Evolutionary conservation across 2,113 vertebrate species (phyloP).

Genomic region (Myotis yumanensis): DNA sequence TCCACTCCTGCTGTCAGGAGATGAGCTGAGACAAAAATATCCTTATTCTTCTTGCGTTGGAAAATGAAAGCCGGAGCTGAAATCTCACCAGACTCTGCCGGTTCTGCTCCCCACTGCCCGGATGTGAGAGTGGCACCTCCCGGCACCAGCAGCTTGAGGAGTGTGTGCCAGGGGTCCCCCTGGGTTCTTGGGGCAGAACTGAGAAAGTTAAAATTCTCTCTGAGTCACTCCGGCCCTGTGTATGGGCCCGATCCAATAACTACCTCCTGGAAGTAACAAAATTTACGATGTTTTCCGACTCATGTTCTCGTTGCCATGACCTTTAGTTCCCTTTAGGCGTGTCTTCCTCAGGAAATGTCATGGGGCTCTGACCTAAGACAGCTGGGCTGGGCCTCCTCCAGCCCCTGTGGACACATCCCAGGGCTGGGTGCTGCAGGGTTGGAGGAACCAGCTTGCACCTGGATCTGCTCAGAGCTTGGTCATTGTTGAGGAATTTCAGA

Average conservation of each 20-base stretch:
- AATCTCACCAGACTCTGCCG: neutral
- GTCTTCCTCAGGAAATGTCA: neutral
- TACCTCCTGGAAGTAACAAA: neutral
- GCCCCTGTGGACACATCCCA: neutral
- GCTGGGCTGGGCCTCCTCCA: neutral
- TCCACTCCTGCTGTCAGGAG: conserved; percentile 72
- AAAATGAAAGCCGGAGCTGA: conserved; percentile 53
- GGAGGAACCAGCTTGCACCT: too few relatives aligned
- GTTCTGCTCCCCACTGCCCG: neutral
- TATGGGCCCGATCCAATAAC: neutral
- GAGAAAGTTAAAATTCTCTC: neutral
- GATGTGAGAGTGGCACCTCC: neutral
- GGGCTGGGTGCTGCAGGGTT: too few relatives aligned
- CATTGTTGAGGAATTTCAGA: neutral
- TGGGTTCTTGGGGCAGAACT: neutral
- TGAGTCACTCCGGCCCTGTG: neutral
- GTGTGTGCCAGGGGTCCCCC: neutral
- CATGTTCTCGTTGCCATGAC: neutral
- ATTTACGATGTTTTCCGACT: conserved; percentile 31
- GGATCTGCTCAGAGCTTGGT: neutral
- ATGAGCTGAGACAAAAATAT: conserved; percentile 61
- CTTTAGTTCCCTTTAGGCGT: conserved; percentile 53
- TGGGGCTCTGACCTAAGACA: neutral
- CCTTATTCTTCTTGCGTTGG: conserved; percentile 59
- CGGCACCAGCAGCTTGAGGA: neutral